Evolutionary conservation across 23 tunicate species (phyloP).

Genomic region (Ciona savignyi): DNA sequence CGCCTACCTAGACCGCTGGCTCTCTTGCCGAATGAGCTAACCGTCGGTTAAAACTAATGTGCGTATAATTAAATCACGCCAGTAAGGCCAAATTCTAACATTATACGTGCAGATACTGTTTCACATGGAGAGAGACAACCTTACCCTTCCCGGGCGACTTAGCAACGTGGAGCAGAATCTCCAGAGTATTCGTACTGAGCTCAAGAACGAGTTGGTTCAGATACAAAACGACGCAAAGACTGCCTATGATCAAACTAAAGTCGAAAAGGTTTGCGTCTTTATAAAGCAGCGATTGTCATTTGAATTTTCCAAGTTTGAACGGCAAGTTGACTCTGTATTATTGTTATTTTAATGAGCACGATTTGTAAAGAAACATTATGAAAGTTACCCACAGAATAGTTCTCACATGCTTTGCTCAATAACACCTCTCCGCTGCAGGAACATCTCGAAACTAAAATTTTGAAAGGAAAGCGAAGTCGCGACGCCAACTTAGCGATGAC

Average conservation of each 20-base stretch:
- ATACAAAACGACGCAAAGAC: constrained; percentile 38
- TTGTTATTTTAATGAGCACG: too few relatives aligned
- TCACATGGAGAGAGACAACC: constrained; percentile 29
- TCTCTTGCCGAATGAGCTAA: background rate
- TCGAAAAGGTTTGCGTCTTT: too few relatives aligned
- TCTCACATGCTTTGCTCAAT: background rate
- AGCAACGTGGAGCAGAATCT: constrained; percentile 25
- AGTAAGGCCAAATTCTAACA: too few relatives aligned
- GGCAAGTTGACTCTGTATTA: too few relatives aligned
- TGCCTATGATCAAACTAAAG: constrained; percentile 46
- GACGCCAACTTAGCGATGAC: constrained; percentile 34
- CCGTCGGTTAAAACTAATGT: too few relatives aligned
- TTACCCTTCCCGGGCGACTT: constrained; percentile 38
- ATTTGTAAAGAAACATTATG: too few relatives aligned
- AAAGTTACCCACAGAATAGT: too few relatives aligned
- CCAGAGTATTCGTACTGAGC: constrained; percentile 22
- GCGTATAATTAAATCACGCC: too few relatives aligned
- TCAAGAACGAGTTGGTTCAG: constrained; percentile 30
- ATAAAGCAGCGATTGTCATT: too few relatives aligned
- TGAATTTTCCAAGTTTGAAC: too few relatives aligned
- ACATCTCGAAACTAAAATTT: constrained; percentile 32
- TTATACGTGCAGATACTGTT: constrained; percentile 41
- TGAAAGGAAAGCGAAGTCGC: constrained; percentile 35
- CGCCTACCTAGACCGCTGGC: background rate
- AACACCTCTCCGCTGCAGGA: constrained; percentile 32